These are phyloP conservation scores for Zaprionus ornatus DNA, from an alignment of 1,140 invertebrate species.

Conservation along the genomic window DNA sequence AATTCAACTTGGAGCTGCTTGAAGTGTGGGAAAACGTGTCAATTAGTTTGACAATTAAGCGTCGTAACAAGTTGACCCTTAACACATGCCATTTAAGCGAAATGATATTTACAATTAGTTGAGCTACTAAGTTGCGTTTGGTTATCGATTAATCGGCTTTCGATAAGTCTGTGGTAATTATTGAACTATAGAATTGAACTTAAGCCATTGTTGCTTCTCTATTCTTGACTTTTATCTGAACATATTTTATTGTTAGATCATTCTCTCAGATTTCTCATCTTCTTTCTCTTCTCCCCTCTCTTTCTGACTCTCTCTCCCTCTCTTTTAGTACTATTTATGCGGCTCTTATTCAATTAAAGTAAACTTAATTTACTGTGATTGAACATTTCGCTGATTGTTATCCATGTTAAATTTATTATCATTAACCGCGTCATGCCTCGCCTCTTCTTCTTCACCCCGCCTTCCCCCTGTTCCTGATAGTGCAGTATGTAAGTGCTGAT, in stretches of 20 bases:
- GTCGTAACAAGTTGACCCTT: conserved; percentile 4
- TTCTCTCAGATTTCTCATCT: neutral
- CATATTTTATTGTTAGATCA: neutral
- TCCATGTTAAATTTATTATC: conserved; percentile 74
- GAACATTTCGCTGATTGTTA: conserved; percentile 71
- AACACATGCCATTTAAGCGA: neutral
- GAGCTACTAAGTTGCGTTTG: neutral
- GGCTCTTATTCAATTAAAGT: conserved; percentile 65
- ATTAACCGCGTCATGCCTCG: conserved; percentile 45
- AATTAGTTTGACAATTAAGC: conserved; percentile 9
- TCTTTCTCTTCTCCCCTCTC: neutral
- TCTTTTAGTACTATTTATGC: conserved; percentile 6
- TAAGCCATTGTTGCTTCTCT: neutral
- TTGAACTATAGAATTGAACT: neutral
- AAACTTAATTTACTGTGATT: conserved; percentile 75
- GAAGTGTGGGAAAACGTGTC: conserved; percentile 4
- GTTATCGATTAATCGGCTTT: neutral
- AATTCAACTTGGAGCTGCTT: neutral
- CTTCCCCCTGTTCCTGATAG: neutral
- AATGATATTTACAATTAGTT: neutral
- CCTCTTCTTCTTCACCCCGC: neutral
- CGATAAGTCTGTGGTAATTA: neutral
- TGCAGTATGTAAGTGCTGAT: conserved; percentile 64
- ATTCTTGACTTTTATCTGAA: neutral
- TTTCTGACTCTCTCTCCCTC: neutral